Evolutionary conservation across 92 coral and sea anemone species (phyloP).

Genomic region (Bergia sp.): DNA sequence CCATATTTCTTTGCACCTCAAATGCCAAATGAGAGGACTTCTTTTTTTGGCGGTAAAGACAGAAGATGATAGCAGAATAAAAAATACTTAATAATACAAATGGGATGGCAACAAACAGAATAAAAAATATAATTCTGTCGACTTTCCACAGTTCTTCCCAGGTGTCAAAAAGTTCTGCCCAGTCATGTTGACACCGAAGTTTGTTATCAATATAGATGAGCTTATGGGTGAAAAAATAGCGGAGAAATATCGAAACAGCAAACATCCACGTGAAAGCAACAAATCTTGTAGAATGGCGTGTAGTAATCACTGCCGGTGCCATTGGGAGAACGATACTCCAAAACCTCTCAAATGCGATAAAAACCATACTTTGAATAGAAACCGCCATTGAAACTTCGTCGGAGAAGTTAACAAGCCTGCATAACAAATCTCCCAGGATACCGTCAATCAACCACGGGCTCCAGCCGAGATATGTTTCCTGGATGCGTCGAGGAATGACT

Average conservation of each 20-base stretch:
- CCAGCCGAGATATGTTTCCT: constrained; percentile 37
- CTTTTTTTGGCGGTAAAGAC: constrained; percentile 3
- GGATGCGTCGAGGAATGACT: constrained; percentile 42
- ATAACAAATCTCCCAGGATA: constrained; percentile 4
- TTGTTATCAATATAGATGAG: neutral
- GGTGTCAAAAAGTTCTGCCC: constrained; percentile 14
- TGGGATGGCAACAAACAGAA: constrained; percentile 20
- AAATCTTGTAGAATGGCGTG: constrained; percentile 1
- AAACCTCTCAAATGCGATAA: constrained; percentile 33
- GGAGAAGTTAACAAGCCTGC: constrained; percentile 28
- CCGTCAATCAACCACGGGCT: constrained; percentile 36
- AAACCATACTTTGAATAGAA: constrained; percentile 37
- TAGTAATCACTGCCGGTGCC: constrained; percentile 10
- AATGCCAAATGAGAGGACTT: neutral
- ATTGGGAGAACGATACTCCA: constrained; percentile 37
- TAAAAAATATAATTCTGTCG: constrained; percentile 28
- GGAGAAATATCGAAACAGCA: constrained; percentile 15
- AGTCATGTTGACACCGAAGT: constrained; percentile 11
- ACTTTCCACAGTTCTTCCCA: constrained; percentile 26
- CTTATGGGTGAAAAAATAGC: constrained; percentile 15
- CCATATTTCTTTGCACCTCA: constrained; percentile 15
- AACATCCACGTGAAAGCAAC: constrained; percentile 28
- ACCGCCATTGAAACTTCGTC: constrained; percentile 41
- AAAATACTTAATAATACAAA: neutral
- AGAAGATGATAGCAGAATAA: constrained; percentile 1